Percentiles rank a stretch among this genome's conserved stretches.
These are phyloP conservation scores for Setipinna tenuifilis DNA, from an alignment of 2,797 vertebrate genomes.

Conservation along the genomic window DNA sequence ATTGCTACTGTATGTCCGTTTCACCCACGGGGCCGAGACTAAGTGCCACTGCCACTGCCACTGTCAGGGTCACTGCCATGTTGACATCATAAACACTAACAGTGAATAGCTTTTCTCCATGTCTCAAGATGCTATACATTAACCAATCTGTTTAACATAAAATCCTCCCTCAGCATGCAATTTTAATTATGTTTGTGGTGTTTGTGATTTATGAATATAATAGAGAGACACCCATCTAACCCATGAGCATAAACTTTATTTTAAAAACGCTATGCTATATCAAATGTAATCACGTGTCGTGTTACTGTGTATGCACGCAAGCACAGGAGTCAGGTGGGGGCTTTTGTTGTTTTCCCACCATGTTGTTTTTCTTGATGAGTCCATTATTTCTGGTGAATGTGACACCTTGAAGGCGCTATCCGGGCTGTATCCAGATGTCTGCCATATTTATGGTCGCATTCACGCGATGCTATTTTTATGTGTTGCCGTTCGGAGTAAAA, in stretches of 20 bases:
- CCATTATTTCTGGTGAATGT: constrained; percentile 5
- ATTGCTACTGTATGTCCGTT: not conserved
- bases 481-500: not conserved
- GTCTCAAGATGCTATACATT: not conserved
- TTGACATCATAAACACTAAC: not conserved
- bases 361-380: not conserved
- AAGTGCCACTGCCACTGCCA: not conserved
- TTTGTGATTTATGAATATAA: not conserved
- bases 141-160: not conserved
- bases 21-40: not conserved
- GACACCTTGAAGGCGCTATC: not conserved
- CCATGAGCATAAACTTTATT: no score
- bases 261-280: no score
- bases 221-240: not conserved
- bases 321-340: no score
- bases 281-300: no score
- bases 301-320: no score
- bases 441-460: not conserved
- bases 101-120: not conserved
- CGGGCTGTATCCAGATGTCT: not conserved
- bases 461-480: not conserved
- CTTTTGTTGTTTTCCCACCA: no score
- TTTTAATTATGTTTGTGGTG: not conserved
- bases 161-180: not conserved
- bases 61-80: not conserved